Base-by-base conservation (phyloP, 2,797 vertebrate genomes). In the Babyrousa celebensis region DNA sequence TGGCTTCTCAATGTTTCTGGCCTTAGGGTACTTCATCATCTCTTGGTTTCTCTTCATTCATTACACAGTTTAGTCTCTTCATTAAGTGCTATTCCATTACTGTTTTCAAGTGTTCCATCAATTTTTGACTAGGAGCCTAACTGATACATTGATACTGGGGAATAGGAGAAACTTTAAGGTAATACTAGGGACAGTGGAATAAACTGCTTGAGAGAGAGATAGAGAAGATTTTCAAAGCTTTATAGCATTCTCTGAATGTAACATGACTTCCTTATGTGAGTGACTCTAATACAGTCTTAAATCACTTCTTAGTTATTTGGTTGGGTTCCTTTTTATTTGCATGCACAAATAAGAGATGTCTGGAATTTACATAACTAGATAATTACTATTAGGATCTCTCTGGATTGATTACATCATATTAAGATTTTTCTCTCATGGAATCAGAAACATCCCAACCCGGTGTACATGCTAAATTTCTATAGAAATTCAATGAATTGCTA, bases 281-380 rank as follows among this genome's bases (percentile, higher is more conserved):
- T 78, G 12, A 84, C 2, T 85, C 8, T 75, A 91, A 63, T 84
- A 71, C 20, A 32, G 40, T 89, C 18, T 97, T 77, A 60, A 75
- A 84, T 90, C 58, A 54, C 27, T 80, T 80, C 52, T 65, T 93
- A 71, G 71, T 95, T 89, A 75, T 85, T 77, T 56, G 32, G 8
- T 80, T 94, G 83, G 27, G 7, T 89, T 93, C 29, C 6, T 87
- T 21, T 79, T 62, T 95, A 9, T 88, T 85, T 91, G 23, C 10
- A 65, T 90, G 18, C 17, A 82, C 8, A 85, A 36, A 36, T 74
- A 14, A 82, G 48, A 58, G 4, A 27, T 88, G 2, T 68, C 43
- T 91, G 36, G 14, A 54, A 85, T 75, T 93, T 65, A 60, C n/a
- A 27, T 29, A 48, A 89, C 65, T 91, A 67, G n/a, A 20, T 84